phyloP scores from a whole-genome alignment of 1,140 invertebrate genomes.

The Caenorhabditis remanei region DNA sequence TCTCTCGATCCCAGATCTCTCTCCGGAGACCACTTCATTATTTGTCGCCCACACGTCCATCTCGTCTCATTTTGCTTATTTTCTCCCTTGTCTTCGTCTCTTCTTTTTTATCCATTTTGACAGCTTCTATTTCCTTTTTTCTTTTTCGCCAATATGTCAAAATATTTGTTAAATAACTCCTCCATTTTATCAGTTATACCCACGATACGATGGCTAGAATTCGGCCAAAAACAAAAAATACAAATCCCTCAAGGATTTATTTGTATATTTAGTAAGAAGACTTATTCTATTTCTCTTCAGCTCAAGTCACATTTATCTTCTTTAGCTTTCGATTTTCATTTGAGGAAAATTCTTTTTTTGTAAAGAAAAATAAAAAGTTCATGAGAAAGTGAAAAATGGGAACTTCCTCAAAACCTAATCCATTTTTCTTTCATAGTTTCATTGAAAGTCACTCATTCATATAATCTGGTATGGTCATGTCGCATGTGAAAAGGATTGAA shows the following conservation, averaged over 20 bases:
- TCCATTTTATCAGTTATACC: not conserved
- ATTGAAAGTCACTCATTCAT: too few relatives aligned
- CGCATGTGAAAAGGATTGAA: not conserved
- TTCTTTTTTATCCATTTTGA: not conserved
- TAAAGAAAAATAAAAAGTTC: too few relatives aligned
- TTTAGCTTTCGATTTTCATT: not conserved
- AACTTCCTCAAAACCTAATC: too few relatives aligned
- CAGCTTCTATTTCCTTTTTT: not conserved
- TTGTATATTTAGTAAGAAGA: slow-evolving; percentile 2
- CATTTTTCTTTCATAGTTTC: too few relatives aligned
- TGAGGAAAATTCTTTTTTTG: too few relatives aligned
- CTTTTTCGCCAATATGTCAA: not conserved
- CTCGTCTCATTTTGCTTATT: slow-evolving; percentile 52
- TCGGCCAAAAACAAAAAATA: not conserved
- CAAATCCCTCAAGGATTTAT: slow-evolving; percentile 39
- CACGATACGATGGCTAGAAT: not conserved
- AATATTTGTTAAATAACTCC: slow-evolving; percentile 4
- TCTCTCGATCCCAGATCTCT: not conserved
- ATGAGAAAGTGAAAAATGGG: too few relatives aligned
- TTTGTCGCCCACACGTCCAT: slow-evolving; percentile 48
- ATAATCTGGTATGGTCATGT: too few relatives aligned
- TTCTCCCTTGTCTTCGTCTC: not conserved
- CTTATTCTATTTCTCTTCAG: not conserved
- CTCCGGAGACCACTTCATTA: slow-evolving; percentile 50
- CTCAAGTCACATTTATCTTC: not conserved